Evolutionary conservation across 1,140 invertebrate genomes (phyloP).

Genomic region (Kradibia gibbosae): DNA sequence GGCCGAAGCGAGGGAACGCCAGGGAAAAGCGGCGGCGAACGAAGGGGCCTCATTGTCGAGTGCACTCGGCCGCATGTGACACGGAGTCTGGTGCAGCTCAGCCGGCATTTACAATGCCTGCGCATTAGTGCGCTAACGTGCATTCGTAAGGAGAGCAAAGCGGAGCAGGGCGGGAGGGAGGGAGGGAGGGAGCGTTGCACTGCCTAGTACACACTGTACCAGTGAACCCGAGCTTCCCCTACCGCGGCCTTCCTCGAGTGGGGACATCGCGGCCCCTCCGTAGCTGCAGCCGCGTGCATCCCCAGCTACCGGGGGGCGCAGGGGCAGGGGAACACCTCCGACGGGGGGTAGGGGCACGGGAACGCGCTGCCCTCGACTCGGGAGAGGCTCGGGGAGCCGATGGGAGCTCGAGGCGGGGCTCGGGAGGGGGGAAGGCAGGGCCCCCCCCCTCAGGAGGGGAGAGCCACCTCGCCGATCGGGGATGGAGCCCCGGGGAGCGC

Average conservation of each 20-base stretch:
- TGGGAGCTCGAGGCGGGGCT: neutral
- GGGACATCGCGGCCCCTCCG: slow-evolving; percentile 40
- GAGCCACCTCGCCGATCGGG: no score
- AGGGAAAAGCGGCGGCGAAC: neutral
- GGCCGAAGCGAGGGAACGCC: no score
- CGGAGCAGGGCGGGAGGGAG: neutral
- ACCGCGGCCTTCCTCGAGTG: slow-evolving; percentile 16
- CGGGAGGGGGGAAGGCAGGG: neutral
- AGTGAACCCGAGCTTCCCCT: slow-evolving; percentile 65
- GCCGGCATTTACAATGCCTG: slow-evolving; percentile 33
- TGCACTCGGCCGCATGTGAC: neutral
- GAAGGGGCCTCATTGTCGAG: neutral
- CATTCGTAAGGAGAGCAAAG: slow-evolving; percentile 15
- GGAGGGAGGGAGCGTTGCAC: slow-evolving; percentile 70
- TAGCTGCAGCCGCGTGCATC: no score
- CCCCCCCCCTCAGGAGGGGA: no score
- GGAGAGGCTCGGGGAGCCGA: neutral
- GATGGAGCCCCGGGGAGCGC: neutral
- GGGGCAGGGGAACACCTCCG: no score
- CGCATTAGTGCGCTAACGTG: slow-evolving; percentile 43
- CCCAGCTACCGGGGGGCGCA: no score
- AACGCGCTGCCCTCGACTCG: no score
- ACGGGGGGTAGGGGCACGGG: no score
- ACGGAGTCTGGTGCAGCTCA: neutral
- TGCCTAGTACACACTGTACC: slow-evolving; percentile 71